These are phyloP conservation scores for Meta bourneti DNA, from an alignment of 2,888 invertebrate species.

Conservation along the genomic window DNA sequence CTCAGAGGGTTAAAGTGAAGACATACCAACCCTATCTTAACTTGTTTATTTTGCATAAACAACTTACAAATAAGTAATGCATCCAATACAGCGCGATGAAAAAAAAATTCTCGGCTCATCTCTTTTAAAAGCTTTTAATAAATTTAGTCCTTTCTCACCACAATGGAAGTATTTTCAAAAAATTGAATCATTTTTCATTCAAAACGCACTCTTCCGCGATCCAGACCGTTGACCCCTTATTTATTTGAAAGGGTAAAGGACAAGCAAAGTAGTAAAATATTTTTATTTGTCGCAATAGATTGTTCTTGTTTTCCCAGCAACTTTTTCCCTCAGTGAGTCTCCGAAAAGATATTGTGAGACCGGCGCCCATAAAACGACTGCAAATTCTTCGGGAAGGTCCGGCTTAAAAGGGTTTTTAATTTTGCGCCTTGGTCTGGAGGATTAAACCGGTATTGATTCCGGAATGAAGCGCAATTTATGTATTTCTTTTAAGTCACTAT, in stretches of 20 bases:
- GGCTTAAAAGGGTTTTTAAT: background rate
- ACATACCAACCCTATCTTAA: too few relatives aligned
- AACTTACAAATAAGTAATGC: too few relatives aligned
- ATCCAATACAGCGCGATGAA: too few relatives aligned
- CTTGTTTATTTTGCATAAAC: too few relatives aligned
- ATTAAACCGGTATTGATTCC: background rate
- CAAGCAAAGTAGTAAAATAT: background rate
- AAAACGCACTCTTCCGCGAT: background rate
- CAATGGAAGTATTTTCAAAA: background rate
- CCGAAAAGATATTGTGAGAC: background rate
- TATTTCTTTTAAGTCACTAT: background rate
- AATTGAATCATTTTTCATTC: background rate
- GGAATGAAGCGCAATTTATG: background rate
- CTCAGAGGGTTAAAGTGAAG: too few relatives aligned
- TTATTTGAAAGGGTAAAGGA: background rate
- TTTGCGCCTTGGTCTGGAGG: background rate
- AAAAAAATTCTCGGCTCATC: background rate
- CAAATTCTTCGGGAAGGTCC: background rate
- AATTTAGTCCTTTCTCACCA: background rate
- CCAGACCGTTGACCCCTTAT: background rate
- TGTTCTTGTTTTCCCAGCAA: background rate
- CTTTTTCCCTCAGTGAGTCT: background rate
- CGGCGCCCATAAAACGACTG: background rate
- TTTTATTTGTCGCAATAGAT: background rate
- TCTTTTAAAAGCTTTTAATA: slow-evolving; percentile 1